A percentile compares a stretch with the other conserved stretches of the same genome.
Conservation (phyloP, 2,797 vertebrate genomes). For the Kryptolebias ocellatus region DNA sequence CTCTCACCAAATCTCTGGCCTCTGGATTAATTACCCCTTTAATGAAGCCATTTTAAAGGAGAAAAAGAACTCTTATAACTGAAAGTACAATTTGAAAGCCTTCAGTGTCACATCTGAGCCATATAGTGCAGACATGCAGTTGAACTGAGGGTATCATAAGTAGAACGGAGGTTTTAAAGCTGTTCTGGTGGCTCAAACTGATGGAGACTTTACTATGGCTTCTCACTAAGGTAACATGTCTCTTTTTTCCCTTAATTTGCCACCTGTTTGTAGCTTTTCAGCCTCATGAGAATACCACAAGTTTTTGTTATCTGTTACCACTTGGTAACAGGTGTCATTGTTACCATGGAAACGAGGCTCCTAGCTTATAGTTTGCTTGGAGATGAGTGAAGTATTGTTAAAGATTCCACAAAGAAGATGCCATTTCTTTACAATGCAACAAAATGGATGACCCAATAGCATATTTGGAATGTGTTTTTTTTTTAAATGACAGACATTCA, state of each 20-base stretch:
- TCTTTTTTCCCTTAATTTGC: neutral
- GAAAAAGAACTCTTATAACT: too few relatives aligned
- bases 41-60: too few relatives aligned
- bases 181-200: neutral
- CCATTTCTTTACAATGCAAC: too few relatives aligned
- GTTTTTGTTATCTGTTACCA: slow-evolving; percentile 1
- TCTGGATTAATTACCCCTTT: too few relatives aligned
- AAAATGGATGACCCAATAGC: neutral
- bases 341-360: neutral
- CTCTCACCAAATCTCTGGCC: too few relatives aligned
- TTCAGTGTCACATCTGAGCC: too few relatives aligned
- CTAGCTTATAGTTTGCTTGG: neutral
- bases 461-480: neutral
- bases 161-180: neutral
- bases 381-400: slow-evolving; percentile 5
- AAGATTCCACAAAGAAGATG: neutral
- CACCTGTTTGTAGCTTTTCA: neutral
- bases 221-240: neutral
- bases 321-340: neutral
- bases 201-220: too few relatives aligned
- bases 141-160: neutral
- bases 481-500: too few relatives aligned
- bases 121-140: neutral
- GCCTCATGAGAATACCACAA: neutral
- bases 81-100: too few relatives aligned